phyloP scores from a whole-genome alignment of 1,140 invertebrate genomes.

The Drosophila oshimai region DNA sequence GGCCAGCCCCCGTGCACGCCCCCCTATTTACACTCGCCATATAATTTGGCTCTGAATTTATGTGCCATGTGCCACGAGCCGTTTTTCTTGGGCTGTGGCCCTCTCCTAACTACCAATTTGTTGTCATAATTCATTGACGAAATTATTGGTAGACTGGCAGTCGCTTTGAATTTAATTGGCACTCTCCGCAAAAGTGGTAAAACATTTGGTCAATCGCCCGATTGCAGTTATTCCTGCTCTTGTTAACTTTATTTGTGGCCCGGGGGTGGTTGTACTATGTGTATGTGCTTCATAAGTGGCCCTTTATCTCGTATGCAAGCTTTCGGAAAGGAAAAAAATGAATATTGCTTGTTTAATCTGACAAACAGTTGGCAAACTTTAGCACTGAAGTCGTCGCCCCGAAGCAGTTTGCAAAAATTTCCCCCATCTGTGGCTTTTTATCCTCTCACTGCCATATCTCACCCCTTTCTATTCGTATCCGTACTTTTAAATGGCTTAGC shows the following conservation, averaged over 20 bases:
- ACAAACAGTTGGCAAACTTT: conserved; percentile 61
- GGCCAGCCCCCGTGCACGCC: neutral
- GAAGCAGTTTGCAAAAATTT: conserved; percentile 42
- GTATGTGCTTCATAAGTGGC: conserved; percentile 34
- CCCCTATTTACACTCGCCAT: conserved; percentile 34
- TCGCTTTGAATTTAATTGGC: conserved; percentile 60
- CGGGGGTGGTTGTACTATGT: neutral
- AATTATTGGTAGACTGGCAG: conserved; percentile 50
- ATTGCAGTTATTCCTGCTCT: neutral
- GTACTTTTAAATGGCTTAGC: conserved; percentile 36
- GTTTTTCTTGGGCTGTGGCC: conserved; percentile 16
- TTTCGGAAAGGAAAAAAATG: conserved; percentile 5
- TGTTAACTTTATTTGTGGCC: conserved; percentile 30
- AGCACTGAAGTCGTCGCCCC: conserved; percentile 25
- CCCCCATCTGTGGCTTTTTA: conserved; percentile 18
- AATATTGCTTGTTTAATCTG: conserved; percentile 44
- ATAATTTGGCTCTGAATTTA: conserved; percentile 68
- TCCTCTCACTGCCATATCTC: too few relatives aligned
- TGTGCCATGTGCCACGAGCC: conserved; percentile 43
- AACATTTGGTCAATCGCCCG: conserved; percentile 45
- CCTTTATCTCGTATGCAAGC: conserved; percentile 42
- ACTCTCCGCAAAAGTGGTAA: conserved; percentile 32
- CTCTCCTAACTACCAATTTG: conserved; percentile 55
- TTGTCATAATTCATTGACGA: conserved; percentile 72
- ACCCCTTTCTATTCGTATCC: neutral